A percentile compares a stretch with the other conserved stretches of the same genome.
phyloP scores from a whole-genome alignment of 1,140 invertebrate species.

The Ceratina australensis region DNA sequence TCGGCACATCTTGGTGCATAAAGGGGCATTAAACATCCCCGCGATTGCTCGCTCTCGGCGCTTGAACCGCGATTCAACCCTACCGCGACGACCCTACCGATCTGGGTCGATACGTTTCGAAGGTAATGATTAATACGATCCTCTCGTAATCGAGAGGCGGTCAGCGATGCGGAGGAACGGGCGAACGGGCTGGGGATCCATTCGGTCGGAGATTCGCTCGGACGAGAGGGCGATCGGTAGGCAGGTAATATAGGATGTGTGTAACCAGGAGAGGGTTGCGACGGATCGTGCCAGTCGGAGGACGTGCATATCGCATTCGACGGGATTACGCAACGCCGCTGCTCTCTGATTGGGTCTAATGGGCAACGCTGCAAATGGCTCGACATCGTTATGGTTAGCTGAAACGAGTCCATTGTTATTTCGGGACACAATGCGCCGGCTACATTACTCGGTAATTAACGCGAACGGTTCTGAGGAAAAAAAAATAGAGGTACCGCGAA shows the following conservation, averaged over 20 bases:
- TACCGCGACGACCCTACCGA: slow-evolving; percentile 18
- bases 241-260: slow-evolving; percentile 61
- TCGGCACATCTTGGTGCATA: slow-evolving; percentile 20
- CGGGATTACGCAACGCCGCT: slow-evolving; percentile 70
- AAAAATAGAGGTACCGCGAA: slow-evolving; percentile 24
- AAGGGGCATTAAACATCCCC: slow-evolving; percentile 36
- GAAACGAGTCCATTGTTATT: slow-evolving; percentile 63
- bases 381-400: slow-evolving; percentile 65
- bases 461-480: slow-evolving; percentile 7
- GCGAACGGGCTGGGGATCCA: slow-evolving; percentile 51
- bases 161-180: slow-evolving; percentile 65
- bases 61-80: slow-evolving; percentile 19
- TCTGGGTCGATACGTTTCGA: slow-evolving; percentile 62
- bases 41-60: not conserved
- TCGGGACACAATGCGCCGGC: slow-evolving; percentile 49
- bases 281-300: slow-evolving; percentile 57
- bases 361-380: slow-evolving; percentile 65
- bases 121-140: slow-evolving; percentile 73
- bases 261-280: slow-evolving; percentile 61
- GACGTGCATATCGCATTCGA: slow-evolving; percentile 65
- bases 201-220: slow-evolving; percentile 52
- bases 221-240: slow-evolving; percentile 57
- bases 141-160: slow-evolving; percentile 70
- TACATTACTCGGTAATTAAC: slow-evolving; percentile 56
- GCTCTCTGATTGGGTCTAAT: slow-evolving; percentile 71